Evolutionary conservation across 2,888 invertebrate genomes (phyloP).

Genomic region (Drosophila suboccidentalis): DNA sequence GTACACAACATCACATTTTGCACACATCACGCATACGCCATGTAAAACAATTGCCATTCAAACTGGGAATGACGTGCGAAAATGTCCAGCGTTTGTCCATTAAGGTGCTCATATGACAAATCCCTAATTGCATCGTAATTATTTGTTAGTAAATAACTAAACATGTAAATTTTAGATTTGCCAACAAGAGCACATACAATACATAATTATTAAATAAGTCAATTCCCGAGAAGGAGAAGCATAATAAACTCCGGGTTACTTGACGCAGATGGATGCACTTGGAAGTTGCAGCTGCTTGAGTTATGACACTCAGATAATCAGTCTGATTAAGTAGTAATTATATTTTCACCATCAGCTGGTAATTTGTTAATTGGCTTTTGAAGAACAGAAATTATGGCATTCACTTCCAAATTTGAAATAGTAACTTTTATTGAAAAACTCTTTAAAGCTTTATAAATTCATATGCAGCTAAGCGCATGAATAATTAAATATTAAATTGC

Average conservation of each 20-base stretch:
- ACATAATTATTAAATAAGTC: constrained; percentile 4
- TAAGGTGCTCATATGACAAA: background rate
- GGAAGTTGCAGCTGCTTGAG: background rate
- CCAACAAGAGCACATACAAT: too few relatives aligned
- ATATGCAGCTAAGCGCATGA: background rate
- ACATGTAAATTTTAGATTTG: background rate
- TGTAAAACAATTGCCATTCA: background rate
- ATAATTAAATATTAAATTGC: background rate
- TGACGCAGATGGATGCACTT: constrained; percentile 10
- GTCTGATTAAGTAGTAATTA: constrained; percentile 3
- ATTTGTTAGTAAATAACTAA: background rate
- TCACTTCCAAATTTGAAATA: background rate
- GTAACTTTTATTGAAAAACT: background rate
- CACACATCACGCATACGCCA: constrained; percentile 1
- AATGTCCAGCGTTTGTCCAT: background rate
- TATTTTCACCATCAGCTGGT: background rate
- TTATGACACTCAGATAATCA: background rate
- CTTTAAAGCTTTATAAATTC: background rate
- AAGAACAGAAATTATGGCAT: background rate
- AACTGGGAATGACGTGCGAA: background rate
- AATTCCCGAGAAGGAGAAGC: background rate
- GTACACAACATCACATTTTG: background rate
- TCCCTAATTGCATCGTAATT: background rate
- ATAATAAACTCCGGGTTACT: background rate
- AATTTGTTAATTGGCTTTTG: constrained; percentile 1